Base-by-base conservation (phyloP, 2,797 vertebrate species). In the Tenualosa thibaudeaui region DNA sequence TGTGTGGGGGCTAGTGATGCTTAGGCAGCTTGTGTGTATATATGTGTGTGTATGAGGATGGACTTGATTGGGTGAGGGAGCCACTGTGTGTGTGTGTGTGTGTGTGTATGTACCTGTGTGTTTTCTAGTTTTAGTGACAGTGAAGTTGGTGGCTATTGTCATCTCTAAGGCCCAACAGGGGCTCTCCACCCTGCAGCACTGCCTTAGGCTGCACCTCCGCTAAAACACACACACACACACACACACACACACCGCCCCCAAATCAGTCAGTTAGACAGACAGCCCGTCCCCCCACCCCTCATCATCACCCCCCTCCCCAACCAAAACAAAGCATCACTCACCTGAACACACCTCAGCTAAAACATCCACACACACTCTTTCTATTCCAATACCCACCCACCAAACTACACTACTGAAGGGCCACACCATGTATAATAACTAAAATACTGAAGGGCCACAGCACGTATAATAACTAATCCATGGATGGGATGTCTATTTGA, bases 161-260 rank as follows among this genome's bases (percentile, higher is more conserved):
- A 92, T 94, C 92, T 89, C 88, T 93, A 93, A 91, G 92, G 89
- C 90, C 93, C 93, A 92, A 92, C 91, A 93, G 95, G 94, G 93
- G 93, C 90, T 85, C 90, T 93, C 91, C 91, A 92, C 92, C 93
- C 91, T 92, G 93, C 91, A 93, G 93, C 91, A 93, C 92, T 91
- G 94, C 92, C 91, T 87, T 89, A 88, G 92, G 94, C 94, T 86
- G 92, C 88, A 92, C 94, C 92, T 92, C 93, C 92, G 84, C 86
- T 37, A 86, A 86, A 85, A 86, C 86, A 83, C 81, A 2, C 5
- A 65, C 6, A 24, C 26, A n/a, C 62, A 65, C 60, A 62, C 24
- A 5, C 24, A 17, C 8, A 10, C 24, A 24, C 26, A 6, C 62
- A n/a, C 81, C 81, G 84, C 86, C 85, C 89, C 88, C 90, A 31